Evolutionary conservation across 35 echinoderm and acorn worm species (phyloP).

Genomic region (Holothuria glaberrima): DNA sequence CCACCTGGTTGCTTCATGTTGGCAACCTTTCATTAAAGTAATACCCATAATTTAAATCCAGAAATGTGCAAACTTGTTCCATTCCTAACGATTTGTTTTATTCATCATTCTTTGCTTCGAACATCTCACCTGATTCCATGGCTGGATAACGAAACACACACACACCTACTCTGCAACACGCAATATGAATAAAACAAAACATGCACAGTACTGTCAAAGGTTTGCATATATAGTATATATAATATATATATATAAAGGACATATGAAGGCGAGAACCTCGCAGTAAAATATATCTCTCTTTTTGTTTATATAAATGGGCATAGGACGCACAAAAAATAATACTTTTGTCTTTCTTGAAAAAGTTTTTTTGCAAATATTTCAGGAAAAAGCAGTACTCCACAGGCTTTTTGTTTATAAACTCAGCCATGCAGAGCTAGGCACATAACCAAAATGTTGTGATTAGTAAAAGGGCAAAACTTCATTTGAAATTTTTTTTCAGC

Average conservation of each 20-base stretch:
- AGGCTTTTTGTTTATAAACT: too few species aligned
- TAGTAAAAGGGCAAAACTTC: too few species aligned
- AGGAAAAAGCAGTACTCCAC: too few species aligned
- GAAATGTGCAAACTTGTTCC: not conserved
- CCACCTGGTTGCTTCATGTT: too few species aligned
- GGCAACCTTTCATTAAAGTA: too few species aligned
- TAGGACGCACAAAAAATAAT: conserved; percentile 10
- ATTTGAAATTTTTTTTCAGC: too few species aligned
- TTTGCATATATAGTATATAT: conserved; percentile 36
- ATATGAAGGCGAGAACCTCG: not conserved
- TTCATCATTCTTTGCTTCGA: conserved; percentile 1
- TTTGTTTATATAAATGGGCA: not conserved
- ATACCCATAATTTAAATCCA: too few species aligned
- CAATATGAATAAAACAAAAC: conserved; percentile 33
- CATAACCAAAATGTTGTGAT: too few species aligned
- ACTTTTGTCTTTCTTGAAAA: not conserved
- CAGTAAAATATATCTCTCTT: conserved; percentile 29
- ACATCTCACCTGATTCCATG: not conserved
- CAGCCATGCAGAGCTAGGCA: too few species aligned
- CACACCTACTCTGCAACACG: not conserved
- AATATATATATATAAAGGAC: conserved; percentile 28
- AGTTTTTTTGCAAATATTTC: too few species aligned
- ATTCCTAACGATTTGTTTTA: conserved; percentile 7
- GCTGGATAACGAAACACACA: conserved; percentile 8
- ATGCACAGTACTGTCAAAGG: conserved; percentile 16